Conservation (phyloP, 2,888 invertebrate species). For the Cyrtodaria siliqua region DNA sequence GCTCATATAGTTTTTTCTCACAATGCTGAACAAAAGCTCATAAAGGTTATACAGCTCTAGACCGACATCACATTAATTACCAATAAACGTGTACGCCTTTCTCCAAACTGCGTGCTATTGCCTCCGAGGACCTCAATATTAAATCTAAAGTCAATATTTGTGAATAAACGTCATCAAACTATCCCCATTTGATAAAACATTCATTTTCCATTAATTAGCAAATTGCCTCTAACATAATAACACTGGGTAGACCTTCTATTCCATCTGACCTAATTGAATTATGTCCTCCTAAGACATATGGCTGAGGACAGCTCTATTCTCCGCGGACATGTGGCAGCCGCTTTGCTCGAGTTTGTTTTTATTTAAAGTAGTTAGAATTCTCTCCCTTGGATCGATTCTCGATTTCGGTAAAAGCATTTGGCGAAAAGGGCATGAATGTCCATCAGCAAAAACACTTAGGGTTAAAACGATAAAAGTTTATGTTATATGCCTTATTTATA, state of each 20-base stretch:
- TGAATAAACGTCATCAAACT: conserved; percentile 34
- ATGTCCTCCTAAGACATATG: conserved; percentile 50
- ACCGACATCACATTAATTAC: conserved; percentile 21
- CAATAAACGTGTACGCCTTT: conserved; percentile 42
- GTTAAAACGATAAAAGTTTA: conserved; percentile 25
- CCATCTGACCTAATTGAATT: conserved; percentile 57
- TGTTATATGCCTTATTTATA: conserved; percentile 41
- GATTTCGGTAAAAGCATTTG: conserved; percentile 32
- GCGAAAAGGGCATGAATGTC: conserved; percentile 20
- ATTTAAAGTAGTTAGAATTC: conserved; percentile 34
- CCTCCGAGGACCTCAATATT: conserved; percentile 48
- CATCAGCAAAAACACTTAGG: conserved; percentile 39
- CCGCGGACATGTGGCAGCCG: conserved; percentile 15
- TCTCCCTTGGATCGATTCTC: conserved; percentile 48
- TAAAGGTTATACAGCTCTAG: too few relatives aligned
- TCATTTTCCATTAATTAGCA: conserved; percentile 68
- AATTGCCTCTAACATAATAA: conserved; percentile 63
- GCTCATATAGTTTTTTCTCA: too few relatives aligned
- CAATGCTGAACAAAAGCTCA: too few relatives aligned
- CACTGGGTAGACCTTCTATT: conserved; percentile 47
- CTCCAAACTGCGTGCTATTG: conserved; percentile 8
- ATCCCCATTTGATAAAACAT: conserved; percentile 61
- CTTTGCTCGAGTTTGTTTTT: conserved; percentile 16
- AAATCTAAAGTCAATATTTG: conserved; percentile 56
- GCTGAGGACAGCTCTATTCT: conserved; percentile 35